phyloP scores from a whole-genome alignment of 2,113 vertebrate species.

The Dasyurus viverrinus region DNA sequence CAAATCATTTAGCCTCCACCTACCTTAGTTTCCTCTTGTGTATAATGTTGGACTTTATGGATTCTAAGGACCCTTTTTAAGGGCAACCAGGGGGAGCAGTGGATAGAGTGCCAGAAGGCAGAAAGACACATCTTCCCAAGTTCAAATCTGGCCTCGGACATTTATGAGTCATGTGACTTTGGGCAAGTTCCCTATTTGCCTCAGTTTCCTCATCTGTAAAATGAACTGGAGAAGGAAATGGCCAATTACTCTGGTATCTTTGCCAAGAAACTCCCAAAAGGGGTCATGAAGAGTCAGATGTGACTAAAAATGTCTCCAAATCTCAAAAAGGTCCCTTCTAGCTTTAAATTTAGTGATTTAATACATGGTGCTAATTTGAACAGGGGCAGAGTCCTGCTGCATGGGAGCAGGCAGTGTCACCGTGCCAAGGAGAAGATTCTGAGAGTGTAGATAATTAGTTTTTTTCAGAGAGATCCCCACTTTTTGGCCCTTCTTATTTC shows the following conservation, averaged over 20 bases:
- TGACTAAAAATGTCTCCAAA: neutral
- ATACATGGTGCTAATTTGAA: neutral
- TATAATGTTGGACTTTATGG: neutral
- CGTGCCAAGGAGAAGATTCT: neutral
- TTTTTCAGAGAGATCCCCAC: neutral
- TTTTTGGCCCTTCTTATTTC: neutral
- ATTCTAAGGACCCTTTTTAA: neutral
- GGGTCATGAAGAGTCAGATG: no score
- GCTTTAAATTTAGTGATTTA: neutral
- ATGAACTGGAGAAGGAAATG: neutral
- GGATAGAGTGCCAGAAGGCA: neutral
- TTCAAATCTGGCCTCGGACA: neutral
- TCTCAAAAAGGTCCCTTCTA: neutral
- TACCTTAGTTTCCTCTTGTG: neutral
- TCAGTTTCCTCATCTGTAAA: neutral
- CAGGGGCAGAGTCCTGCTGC: neutral
- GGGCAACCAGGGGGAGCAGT: neutral
- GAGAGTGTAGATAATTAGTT: neutral
- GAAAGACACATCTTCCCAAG: neutral
- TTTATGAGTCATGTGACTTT: neutral
- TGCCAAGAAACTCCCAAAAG: neutral
- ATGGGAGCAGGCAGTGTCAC: neutral
- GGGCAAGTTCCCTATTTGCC: neutral
- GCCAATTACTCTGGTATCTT: neutral
- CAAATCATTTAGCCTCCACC: neutral